phyloP scores from a whole-genome alignment of 2,797 vertebrate species.

The Microctenopoma steveboyesi region DNA sequence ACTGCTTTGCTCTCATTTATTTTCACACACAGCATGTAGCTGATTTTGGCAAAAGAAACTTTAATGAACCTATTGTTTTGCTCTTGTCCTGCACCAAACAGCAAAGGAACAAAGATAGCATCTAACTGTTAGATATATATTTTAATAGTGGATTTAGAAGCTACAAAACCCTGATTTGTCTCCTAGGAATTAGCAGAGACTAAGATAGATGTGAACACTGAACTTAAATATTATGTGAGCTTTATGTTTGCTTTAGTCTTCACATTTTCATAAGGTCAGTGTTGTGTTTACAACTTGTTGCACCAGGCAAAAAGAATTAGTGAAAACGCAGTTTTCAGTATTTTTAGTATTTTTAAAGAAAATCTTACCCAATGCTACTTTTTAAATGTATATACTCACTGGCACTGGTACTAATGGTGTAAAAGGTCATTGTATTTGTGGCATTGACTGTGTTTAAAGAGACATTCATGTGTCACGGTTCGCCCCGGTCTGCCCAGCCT shows the following conservation, averaged over 20 bases:
- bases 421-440: not conserved
- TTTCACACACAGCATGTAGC: conserved; percentile 1
- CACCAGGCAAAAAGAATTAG: not conserved
- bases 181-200: not conserved
- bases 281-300: not conserved
- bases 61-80: not conserved
- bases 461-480: not conserved
- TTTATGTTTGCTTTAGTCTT: not conserved
- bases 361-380: not conserved
- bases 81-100: not conserved
- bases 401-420: not conserved
- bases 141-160: not conserved
- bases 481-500: too few relatives aligned
- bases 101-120: not conserved
- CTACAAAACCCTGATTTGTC: not conserved
- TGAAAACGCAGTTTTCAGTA: not conserved
- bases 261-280: not conserved
- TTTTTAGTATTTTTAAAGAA: not conserved
- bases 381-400: not conserved
- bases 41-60: not conserved
- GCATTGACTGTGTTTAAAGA: not conserved
- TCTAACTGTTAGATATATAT: not conserved
- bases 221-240: not conserved
- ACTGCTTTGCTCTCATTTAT: not conserved
- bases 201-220: not conserved